A percentile compares a stretch with the other conserved stretches of the same genome.
These are phyloP conservation scores for Sphenopsis melanotis DNA, from an alignment of 2,797 vertebrate species.

Conservation along the genomic window DNA sequence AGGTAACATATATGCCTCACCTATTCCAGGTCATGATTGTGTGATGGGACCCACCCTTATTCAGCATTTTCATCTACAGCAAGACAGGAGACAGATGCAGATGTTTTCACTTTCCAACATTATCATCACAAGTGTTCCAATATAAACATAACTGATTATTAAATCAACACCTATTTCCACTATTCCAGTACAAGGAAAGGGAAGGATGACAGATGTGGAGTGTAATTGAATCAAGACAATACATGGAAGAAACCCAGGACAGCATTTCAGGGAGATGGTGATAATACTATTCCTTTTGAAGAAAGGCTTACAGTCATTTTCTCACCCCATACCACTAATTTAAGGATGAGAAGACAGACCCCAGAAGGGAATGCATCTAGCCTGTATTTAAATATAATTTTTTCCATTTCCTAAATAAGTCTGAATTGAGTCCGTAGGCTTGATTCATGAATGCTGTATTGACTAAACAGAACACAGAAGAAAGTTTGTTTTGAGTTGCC, in stretches of 20 bases:
- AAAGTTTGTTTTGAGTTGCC: not conserved
- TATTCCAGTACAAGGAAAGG: not conserved
- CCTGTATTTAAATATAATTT: not conserved
- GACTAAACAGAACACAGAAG: constrained; percentile 7
- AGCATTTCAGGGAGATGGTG: not conserved
- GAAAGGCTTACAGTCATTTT: constrained; percentile 1
- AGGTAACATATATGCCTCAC: constrained; percentile 55
- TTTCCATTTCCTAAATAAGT: constrained; percentile 15
- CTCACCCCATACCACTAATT: constrained; percentile 10
- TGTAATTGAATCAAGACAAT: not conserved
- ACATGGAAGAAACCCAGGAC: not conserved
- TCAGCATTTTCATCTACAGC: not conserved
- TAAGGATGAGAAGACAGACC: constrained; percentile 13
- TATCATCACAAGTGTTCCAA: not conserved
- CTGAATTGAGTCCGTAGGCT: constrained; percentile 29
- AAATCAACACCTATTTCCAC: constrained; percentile 13
- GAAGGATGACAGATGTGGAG: not conserved
- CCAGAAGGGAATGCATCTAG: not conserved
- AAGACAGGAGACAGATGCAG: not conserved
- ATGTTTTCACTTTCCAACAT: not conserved
- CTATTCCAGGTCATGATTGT: constrained; percentile 3
- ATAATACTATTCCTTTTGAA: not conserved
- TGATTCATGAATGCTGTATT: constrained; percentile 61
- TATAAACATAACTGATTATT: not conserved
- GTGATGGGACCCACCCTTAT: not conserved